phyloP scores from a whole-genome alignment of 2,113 vertebrate species.

The Stegastes partitus region DNA sequence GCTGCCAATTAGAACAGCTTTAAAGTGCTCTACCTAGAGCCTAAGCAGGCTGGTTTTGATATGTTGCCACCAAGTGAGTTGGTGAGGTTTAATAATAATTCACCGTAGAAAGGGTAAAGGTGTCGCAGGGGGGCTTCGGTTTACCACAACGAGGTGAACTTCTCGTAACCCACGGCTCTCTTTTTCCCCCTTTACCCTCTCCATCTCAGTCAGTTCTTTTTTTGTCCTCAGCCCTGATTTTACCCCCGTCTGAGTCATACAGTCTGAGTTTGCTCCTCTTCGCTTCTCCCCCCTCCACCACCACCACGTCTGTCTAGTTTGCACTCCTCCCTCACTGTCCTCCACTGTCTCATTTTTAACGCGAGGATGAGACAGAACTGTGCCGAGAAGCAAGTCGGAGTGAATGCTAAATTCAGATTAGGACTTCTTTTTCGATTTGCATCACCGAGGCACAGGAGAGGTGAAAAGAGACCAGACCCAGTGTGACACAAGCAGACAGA shows the following conservation, averaged over 20 bases:
- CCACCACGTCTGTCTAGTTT: constrained; percentile 6
- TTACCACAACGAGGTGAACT: constrained; percentile 27
- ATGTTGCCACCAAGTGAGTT: background rate
- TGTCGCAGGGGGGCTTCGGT: constrained; percentile 10
- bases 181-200: background rate
- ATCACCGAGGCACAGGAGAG: constrained; percentile 41
- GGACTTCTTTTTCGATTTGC: constrained; percentile 48
- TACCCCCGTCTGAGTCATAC: constrained; percentile 29
- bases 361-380: constrained; percentile 44
- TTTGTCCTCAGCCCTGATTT: constrained; percentile 5
- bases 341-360: constrained; percentile 39
- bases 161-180: constrained; percentile 1
- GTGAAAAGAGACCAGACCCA: constrained; percentile 51
- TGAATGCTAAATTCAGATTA: constrained; percentile 61
- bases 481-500: constrained; percentile 57
- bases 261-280: constrained; percentile 22
- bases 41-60: background rate
- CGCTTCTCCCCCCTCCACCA: background rate
- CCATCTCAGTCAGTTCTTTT: constrained; percentile 24
- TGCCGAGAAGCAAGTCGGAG: constrained; percentile 38
- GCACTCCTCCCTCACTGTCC: constrained; percentile 29
- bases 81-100: constrained; percentile 8
- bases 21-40: constrained; percentile 14
- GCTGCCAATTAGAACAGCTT: constrained; percentile 33
- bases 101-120: background rate